Evolutionary conservation across 2,797 vertebrate species (phyloP).

Genomic region (Hippocampus kuda): DNA sequence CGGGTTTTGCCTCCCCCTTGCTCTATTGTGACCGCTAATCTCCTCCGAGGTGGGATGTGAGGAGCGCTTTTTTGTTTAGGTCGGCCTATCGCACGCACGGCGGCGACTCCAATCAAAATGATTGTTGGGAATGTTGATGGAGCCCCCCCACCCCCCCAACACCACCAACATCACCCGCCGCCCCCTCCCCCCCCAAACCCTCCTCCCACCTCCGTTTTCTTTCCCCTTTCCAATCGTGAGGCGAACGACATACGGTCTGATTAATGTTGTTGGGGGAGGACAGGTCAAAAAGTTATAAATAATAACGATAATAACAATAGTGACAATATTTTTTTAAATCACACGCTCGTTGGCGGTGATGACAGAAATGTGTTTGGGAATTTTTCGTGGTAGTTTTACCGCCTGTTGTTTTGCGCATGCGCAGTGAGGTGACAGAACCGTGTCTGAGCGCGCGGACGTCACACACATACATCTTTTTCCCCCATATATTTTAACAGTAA

Average conservation of each 20-base stretch:
- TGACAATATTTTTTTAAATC: neutral
- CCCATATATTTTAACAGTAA: neutral
- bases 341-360: neutral
- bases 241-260: neutral
- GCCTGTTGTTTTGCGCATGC: slow-evolving; percentile 14
- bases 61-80: slow-evolving; percentile 27
- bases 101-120: slow-evolving; percentile 35
- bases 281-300: neutral
- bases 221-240: neutral
- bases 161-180: slow-evolving; percentile 15
- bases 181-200: neutral
- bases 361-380: neutral
- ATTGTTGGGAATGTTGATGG: slow-evolving; percentile 15
- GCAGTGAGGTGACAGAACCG: neutral
- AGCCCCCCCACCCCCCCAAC: slow-evolving; percentile 20
- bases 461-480: neutral
- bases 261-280: neutral
- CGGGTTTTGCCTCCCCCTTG: slow-evolving; percentile 28
- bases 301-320: neutral
- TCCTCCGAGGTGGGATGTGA: slow-evolving; percentile 54
- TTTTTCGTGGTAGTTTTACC: slow-evolving; percentile 1
- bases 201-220: neutral
- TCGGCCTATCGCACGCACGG: slow-evolving; percentile 56
- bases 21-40: slow-evolving; percentile 34
- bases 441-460: slow-evolving; percentile 1